These are phyloP conservation scores for Pandemis corylana DNA, from an alignment of 2,888 invertebrate genomes.

Conservation along the genomic window DNA sequence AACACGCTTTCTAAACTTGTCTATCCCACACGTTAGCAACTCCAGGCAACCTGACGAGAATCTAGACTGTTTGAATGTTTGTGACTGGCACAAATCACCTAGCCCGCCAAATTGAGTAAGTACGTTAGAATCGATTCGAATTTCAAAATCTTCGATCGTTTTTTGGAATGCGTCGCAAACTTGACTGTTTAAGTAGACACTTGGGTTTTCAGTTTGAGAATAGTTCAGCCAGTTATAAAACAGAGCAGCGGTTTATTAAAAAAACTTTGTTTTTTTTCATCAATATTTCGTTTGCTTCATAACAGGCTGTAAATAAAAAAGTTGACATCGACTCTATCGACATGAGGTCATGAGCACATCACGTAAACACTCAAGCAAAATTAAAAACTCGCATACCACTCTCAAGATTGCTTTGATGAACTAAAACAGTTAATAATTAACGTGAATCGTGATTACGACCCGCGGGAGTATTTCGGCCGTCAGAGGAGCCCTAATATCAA, in stretches of 20 bases:
- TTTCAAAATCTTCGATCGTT: too few relatives aligned
- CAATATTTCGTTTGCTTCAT: background rate
- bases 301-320: background rate
- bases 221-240: too few relatives aligned
- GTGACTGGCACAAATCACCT: background rate
- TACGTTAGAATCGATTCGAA: too few relatives aligned
- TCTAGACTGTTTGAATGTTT: background rate
- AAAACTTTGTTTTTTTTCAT: background rate
- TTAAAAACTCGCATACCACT: conserved; percentile 36
- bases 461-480: conserved; percentile 48
- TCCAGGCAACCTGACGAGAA: conserved; percentile 6
- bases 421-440: conserved; percentile 39
- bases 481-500: conserved; percentile 49
- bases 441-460: conserved; percentile 33
- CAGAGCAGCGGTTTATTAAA: too few relatives aligned
- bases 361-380: conserved; percentile 25
- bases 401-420: conserved; percentile 32
- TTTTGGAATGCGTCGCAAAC: too few relatives aligned
- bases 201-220: too few relatives aligned
- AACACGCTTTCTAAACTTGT: conserved; percentile 22
- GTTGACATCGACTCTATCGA: conserved; percentile 9
- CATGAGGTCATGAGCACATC: conserved; percentile 2
- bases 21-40: conserved; percentile 9
- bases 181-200: too few relatives aligned
- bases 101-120: background rate